Percentiles rank a stretch among this genome's conserved stretches.
phyloP scores from a whole-genome alignment of 2,113 vertebrate genomes.

The Cottus gobio region DNA sequence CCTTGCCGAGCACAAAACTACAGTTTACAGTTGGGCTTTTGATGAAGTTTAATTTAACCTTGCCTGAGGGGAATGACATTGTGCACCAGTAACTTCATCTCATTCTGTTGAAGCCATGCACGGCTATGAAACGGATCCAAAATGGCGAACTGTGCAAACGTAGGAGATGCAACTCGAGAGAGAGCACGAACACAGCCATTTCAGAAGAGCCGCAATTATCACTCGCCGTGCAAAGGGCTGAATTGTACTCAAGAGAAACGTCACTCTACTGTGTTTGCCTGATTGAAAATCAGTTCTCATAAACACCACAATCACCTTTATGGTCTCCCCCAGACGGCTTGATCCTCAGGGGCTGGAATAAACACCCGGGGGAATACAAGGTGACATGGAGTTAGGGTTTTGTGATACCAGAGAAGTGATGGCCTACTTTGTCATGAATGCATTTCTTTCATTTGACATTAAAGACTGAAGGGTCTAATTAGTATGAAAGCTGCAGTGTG shows the following conservation, averaged over 20 bases:
- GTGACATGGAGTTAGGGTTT: slow-evolving; percentile 55
- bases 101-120: slow-evolving; percentile 47
- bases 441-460: slow-evolving; percentile 56
- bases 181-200: slow-evolving; percentile 52
- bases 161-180: slow-evolving; percentile 42
- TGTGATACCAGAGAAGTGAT: slow-evolving; percentile 47
- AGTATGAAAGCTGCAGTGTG: slow-evolving; percentile 33
- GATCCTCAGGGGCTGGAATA: slow-evolving; percentile 63
- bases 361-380: slow-evolving; percentile 51
- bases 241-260: slow-evolving; percentile 73
- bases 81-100: slow-evolving; percentile 49
- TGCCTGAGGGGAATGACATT: slow-evolving; percentile 57
- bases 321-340: slow-evolving; percentile 66
- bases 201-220: slow-evolving; percentile 71
- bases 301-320: slow-evolving; percentile 76
- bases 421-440: slow-evolving; percentile 44
- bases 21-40: slow-evolving; percentile 55
- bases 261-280: slow-evolving; percentile 63
- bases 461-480: slow-evolving; percentile 51
- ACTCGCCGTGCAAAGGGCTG: slow-evolving; percentile 59
- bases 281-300: slow-evolving; percentile 78
- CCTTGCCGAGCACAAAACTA: slow-evolving; percentile 46
- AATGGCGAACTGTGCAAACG: not conserved
- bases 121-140: slow-evolving; percentile 41
- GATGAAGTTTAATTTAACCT: slow-evolving; percentile 63